phyloP scores from a whole-genome alignment of 2,113 vertebrate species.

The Pterocles gutturalis region DNA sequence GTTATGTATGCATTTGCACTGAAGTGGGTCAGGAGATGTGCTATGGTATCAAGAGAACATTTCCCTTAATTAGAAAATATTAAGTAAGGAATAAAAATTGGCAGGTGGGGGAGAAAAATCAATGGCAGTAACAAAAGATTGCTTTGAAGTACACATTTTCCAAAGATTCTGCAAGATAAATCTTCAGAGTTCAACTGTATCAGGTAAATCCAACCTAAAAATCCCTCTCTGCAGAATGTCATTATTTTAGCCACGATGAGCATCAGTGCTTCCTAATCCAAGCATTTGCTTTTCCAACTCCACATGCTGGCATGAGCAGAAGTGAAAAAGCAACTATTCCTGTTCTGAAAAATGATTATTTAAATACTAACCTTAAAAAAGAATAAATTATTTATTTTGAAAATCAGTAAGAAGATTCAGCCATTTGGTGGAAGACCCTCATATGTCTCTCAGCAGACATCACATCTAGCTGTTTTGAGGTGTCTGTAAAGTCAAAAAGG shows the following conservation, averaged over 20 bases:
- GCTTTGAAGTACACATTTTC: neutral
- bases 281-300: neutral
- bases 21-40: constrained; percentile 23
- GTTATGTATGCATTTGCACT: neutral
- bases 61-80: neutral
- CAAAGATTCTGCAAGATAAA: neutral
- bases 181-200: neutral
- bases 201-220: neutral
- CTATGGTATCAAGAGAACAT: neutral
- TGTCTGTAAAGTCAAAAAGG: neutral
- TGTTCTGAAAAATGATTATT: neutral
- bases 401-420: neutral
- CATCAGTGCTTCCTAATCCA: neutral
- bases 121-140: neutral
- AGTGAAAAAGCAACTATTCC: neutral
- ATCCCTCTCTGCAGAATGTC: neutral
- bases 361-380: neutral
- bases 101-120: neutral
- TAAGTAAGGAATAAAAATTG: neutral
- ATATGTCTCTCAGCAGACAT: neutral
- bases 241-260: neutral
- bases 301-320: neutral
- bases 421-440: neutral
- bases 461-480: neutral
- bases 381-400: neutral